Percentiles rank a stretch among this genome's conserved stretches.
Evolutionary conservation across 1,140 invertebrate genomes (phyloP).

Genomic region (Batillaria attramentaria): DNA sequence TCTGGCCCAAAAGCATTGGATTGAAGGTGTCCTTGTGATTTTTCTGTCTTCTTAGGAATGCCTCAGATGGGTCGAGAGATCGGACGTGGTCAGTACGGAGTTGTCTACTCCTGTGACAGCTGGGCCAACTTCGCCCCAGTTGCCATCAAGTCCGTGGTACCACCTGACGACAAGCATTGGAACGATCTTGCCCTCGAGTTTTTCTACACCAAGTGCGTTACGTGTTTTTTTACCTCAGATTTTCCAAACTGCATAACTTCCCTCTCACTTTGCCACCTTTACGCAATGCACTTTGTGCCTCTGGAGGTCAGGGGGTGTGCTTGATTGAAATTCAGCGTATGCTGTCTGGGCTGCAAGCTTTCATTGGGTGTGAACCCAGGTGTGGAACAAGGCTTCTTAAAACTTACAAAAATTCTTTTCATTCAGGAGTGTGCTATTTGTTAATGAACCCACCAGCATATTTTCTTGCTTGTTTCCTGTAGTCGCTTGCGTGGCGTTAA

Average conservation of each 20-base stretch:
- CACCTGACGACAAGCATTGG: slow-evolving; percentile 92
- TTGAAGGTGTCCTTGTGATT: not conserved
- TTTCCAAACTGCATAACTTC: slow-evolving; percentile 1
- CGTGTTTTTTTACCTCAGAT: not conserved
- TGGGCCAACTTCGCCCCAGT: slow-evolving; percentile 83
- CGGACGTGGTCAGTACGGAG: slow-evolving; percentile 91
- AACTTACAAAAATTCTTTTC: no score
- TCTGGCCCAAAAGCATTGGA: no score
- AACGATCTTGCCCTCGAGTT: slow-evolving; percentile 94
- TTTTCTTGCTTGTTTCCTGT: no score
- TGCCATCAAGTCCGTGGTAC: slow-evolving; percentile 92
- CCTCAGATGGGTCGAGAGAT: slow-evolving; percentile 86
- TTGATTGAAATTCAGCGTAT: not conserved
- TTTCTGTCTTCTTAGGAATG: slow-evolving; percentile 79
- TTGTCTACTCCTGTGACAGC: slow-evolving; percentile 88
- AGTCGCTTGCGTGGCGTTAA: no score
- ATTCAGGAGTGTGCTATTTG: no score
- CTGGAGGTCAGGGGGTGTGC: no score
- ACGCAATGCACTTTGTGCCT: no score
- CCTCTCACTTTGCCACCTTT: no score
- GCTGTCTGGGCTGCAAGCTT: not conserved
- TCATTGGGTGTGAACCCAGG: not conserved
- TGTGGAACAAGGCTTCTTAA: no score
- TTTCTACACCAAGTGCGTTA: slow-evolving; percentile 75
- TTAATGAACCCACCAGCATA: no score